Conservation (phyloP, 2,888 invertebrate genomes). For the Pollenia labialis region DNA sequence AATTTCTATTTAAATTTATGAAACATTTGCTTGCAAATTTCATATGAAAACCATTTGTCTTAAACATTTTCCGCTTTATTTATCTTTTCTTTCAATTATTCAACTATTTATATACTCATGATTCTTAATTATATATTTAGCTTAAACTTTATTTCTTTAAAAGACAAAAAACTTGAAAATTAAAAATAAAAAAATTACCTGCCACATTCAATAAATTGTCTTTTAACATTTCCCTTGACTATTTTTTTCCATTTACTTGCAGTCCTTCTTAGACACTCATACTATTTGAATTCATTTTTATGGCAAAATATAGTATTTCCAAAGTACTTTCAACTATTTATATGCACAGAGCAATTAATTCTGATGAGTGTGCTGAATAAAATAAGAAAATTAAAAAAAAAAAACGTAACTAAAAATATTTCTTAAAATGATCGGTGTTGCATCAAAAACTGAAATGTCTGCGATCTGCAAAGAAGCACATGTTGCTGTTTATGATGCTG, state of each 20-base stretch:
- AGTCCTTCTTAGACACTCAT: background rate
- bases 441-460: slow-evolving; percentile 61
- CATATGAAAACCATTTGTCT: slow-evolving; percentile 1
- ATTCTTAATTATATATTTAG: slow-evolving; percentile 4
- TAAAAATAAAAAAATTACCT: slow-evolving; percentile 63
- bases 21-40: background rate
- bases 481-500: slow-evolving; percentile 23
- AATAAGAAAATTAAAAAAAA: slow-evolving; percentile 20
- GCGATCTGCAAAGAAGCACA: slow-evolving; percentile 63
- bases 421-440: slow-evolving; percentile 62
- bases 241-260: background rate
- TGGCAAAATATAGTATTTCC: slow-evolving; percentile 15
- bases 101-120: background rate
- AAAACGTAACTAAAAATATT: background rate
- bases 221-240: slow-evolving; percentile 57
- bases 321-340: slow-evolving; percentile 65
- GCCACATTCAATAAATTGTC: slow-evolving; percentile 70
- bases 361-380: slow-evolving; percentile 64
- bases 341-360: slow-evolving; percentile 71
- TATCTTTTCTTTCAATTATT: slow-evolving; percentile 21
- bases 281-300: slow-evolving; percentile 44
- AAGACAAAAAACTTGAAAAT: background rate
- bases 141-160: slow-evolving; percentile 24
- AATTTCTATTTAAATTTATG: background rate
- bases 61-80: background rate